phyloP scores from a whole-genome alignment of 2,888 invertebrate genomes.

The Eilema griseolum region DNA sequence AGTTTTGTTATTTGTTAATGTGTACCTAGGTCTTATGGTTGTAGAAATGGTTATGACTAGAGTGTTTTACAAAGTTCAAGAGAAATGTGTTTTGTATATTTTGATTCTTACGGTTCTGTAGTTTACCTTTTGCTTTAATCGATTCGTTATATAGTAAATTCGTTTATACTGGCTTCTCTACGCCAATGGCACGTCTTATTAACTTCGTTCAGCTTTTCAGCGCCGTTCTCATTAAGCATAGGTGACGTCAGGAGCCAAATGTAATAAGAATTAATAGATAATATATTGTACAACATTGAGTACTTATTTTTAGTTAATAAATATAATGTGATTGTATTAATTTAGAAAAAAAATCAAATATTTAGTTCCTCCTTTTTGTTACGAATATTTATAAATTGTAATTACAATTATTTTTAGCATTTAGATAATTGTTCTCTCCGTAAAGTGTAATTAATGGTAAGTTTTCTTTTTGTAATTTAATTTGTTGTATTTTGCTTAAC shows the following conservation, averaged over 20 bases:
- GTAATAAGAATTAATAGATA: slow-evolving; percentile 76
- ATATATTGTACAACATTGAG: slow-evolving; percentile 74
- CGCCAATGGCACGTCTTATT: slow-evolving; percentile 40
- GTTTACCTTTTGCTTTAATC: slow-evolving; percentile 49
- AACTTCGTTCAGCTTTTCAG: slow-evolving; percentile 56
- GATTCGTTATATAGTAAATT: slow-evolving; percentile 50
- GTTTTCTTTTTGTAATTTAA: slow-evolving; percentile 79
- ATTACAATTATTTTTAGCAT: slow-evolving; percentile 71
- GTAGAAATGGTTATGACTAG: slow-evolving; percentile 59
- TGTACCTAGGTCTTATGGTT: slow-evolving; percentile 65
- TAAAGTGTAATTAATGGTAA: slow-evolving; percentile 82
- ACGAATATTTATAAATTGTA: slow-evolving; percentile 82
- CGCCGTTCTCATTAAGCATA: slow-evolving; percentile 62
- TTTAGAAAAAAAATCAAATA: slow-evolving; percentile 79
- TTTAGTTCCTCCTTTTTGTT: slow-evolving; percentile 86
- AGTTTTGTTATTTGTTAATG: slow-evolving; percentile 85
- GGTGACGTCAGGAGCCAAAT: slow-evolving; percentile 81
- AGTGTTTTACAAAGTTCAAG: slow-evolving; percentile 54
- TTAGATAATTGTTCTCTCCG: slow-evolving; percentile 82
- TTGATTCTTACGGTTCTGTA: slow-evolving; percentile 50
- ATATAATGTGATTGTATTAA: slow-evolving; percentile 76
- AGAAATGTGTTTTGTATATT: slow-evolving; percentile 53
- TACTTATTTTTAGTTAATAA: slow-evolving; percentile 79
- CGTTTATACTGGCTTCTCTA: slow-evolving; percentile 34
- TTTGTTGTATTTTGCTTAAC: slow-evolving; percentile 85